Base-by-base conservation (phyloP, 2,888 invertebrate species). In the Elegia similella region DNA sequence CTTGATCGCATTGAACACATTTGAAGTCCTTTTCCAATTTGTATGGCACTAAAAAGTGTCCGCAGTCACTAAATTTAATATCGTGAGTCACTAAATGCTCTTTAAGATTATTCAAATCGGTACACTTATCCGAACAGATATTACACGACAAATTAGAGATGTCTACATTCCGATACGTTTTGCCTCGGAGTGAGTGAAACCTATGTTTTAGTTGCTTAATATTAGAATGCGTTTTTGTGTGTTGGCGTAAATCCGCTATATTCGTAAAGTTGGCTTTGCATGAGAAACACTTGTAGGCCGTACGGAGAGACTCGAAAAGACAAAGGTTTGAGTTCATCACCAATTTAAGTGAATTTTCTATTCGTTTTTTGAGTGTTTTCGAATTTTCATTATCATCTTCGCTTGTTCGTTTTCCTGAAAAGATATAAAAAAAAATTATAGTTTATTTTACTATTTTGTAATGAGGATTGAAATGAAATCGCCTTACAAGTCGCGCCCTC, bases 281-380 rank as follows among this genome's bases (percentile, higher is more conserved):
- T 13, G 66, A 68, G 56, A 72, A 75, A 43, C 86, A 86, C 0
- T 73, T 68, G 60, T 73, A 82, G 63, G 78, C 81, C 0, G 73
- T 78, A 44, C 73, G 75, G 2, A 76, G 58, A 0, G 82, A 82
- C 5, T 69, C 75, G 62, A 84, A 84, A 0, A 82, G 61, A 46
- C 80, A 82, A 13, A 84, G 59, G 54, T 85, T 85, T 0, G 86
- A 84, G 52, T 84, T 76, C 15, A 72, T 60, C 10, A 83, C 61
- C 0, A 86, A 68, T 57, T 79, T 80, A 0, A 80, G 46, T 0
- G 84, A 76, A 63, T 84, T 82, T 23, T 77, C 71, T 15, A 64
- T 64, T 42, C 59, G 54, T 8, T 67, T 60, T 0, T 58, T 43
- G 23, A 70, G 66, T 0, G 58, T 17, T 59, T 65, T 62, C 0